Evolutionary conservation across 2,797 vertebrate genomes (phyloP).

Genomic region (Paratrypauchen microcephalus): DNA sequence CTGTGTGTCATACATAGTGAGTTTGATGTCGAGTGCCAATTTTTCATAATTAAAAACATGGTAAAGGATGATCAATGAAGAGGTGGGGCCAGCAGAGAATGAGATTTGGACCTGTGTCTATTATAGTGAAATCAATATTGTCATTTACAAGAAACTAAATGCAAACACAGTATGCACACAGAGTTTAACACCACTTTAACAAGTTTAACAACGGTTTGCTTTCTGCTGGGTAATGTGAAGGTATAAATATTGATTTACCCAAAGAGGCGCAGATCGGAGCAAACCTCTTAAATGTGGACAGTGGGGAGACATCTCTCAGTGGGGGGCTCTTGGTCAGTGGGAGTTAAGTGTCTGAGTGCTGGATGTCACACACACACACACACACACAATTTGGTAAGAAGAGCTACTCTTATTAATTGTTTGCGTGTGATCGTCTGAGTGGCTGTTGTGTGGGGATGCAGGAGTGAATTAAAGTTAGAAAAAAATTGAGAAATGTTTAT

Average conservation of each 20-base stretch:
- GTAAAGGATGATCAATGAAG: no score
- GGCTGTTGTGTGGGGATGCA: no score
- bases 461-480: no score
- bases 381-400: constrained; percentile 58
- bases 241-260: constrained; percentile 31
- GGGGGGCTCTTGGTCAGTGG: constrained; percentile 38
- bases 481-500: no score
- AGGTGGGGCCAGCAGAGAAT: no score
- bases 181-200: neutral
- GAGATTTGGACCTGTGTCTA: neutral
- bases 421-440: constrained; percentile 58
- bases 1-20: no score
- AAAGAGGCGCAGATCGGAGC: constrained; percentile 18
- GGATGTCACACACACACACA: constrained; percentile 14
- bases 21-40: no score
- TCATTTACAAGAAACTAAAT: neutral
- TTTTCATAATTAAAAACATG: no score
- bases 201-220: constrained; percentile 1
- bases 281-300: constrained; percentile 45
- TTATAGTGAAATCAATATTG: neutral
- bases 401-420: constrained; percentile 73
- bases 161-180: neutral
- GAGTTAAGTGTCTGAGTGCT: constrained; percentile 49
- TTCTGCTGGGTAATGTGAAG: constrained; percentile 12
- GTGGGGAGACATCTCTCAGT: constrained; percentile 54